Evolutionary conservation across 2,797 vertebrate species (phyloP).

Genomic region (Halcyon smyrnensis): DNA sequence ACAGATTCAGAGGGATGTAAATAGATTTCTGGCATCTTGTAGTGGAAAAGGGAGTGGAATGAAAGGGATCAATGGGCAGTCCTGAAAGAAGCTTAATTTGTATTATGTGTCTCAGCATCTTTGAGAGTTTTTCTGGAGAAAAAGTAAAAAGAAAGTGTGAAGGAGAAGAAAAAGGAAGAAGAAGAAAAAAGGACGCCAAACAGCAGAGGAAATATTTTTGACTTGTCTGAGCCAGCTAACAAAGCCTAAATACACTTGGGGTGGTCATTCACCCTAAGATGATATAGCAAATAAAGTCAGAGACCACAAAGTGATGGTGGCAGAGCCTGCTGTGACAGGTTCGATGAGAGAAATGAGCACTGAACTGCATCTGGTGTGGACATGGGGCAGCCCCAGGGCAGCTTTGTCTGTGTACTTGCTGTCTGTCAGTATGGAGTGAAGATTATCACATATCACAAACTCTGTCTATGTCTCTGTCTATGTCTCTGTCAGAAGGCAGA

Average conservation of each 20-base stretch:
- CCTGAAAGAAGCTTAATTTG: neutral
- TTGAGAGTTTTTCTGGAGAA: neutral
- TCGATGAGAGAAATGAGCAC: neutral
- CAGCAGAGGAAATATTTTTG: neutral
- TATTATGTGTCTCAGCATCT: neutral
- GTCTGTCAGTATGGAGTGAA: neutral
- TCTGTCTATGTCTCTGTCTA: fast-evolving
- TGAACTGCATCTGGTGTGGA: neutral
- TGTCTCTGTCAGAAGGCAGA: neutral
- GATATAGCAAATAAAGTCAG: neutral
- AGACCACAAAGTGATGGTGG: neutral
- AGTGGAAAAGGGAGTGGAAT: neutral
- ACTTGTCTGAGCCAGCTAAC: neutral
- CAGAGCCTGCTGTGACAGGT: neutral
- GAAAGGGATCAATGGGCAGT: neutral
- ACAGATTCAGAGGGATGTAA: neutral
- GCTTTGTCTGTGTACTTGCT: neutral
- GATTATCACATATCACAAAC: neutral
- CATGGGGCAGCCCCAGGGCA: neutral
- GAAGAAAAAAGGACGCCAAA: neutral
- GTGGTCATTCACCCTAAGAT: neutral
- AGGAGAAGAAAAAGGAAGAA: neutral
- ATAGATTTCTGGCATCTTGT: neutral
- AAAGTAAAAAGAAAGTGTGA: neutral
- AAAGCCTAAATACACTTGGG: neutral